phyloP scores from a whole-genome alignment of 2,797 vertebrate genomes.

The Thaleichthys pacificus region DNA sequence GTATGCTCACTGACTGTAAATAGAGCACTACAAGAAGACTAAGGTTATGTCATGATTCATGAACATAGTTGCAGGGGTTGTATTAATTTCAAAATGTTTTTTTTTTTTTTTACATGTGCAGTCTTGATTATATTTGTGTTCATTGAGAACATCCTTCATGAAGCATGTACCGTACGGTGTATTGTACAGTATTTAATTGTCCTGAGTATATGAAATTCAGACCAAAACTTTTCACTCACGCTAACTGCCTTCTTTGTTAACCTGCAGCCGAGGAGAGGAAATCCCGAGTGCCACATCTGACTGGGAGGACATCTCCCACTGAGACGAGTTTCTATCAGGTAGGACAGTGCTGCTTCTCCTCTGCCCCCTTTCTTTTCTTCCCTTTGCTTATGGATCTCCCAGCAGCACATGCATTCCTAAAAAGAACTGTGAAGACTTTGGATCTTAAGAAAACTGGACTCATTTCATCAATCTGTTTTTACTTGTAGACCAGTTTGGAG shows the following conservation, averaged over 20 bases:
- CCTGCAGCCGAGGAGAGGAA: constrained; percentile 24
- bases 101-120: too few relatives aligned
- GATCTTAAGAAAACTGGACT: not conserved
- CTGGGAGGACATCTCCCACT: constrained; percentile 44
- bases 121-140: not conserved
- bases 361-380: too few relatives aligned
- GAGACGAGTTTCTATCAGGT: constrained; percentile 44
- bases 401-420: not conserved
- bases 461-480: not conserved
- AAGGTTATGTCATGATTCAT: not conserved
- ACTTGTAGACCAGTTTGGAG: not conserved
- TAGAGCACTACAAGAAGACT: not conserved
- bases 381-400: not conserved
- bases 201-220: not conserved
- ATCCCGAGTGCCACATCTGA: constrained; percentile 23
- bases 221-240: not conserved
- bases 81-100: not conserved
- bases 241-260: constrained; percentile 4
- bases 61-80: not conserved
- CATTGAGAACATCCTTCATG: not conserved
- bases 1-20: not conserved
- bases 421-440: not conserved
- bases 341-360: not conserved
- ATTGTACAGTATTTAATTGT: too few relatives aligned
- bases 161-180: too few relatives aligned